Evolutionary conservation across 2,888 invertebrate species (phyloP), one percentile per base, ranked within the genome.

Genomic region (Phlogophora meticulosa): DNA sequence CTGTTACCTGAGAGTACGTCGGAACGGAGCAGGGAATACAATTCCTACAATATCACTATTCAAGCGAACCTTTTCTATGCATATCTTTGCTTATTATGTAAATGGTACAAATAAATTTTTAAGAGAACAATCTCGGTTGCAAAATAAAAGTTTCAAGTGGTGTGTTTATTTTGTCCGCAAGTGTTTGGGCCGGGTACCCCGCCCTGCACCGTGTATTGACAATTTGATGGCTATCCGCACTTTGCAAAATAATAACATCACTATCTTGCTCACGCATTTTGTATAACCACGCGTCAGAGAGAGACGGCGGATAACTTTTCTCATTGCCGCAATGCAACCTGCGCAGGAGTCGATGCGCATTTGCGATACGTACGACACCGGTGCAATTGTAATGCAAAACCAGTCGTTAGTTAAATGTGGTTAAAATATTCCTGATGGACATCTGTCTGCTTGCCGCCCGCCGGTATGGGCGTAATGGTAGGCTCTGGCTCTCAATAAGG

Each of bases 361-460:
- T 78, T 62, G 67, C 80, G 84, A 85, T 84, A 83, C 55, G 74
- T 69, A 58, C 73, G 67, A 80, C 76, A 72, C 81, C 87, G 86
- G 85, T 78, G 73, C 80, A 82, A 81, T 82, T 81, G 83, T 82
- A 80, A 81, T 82, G 79, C 81, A 81, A 80, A 87, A 80, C 84
- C 72, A 72, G 85, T 84, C 81, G 84, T 86, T 84, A 84, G 74
- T 78, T 87, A 83, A 87, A 87, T 79, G 83, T 79, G 75, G 78
- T 66, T 85, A 81, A 83, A 75, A 83, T 86, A 87, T 86, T 86
- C 82, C 64, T 83, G 87, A 87, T 85, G 83, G 87, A 87, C 87
- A 83, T 82, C 82, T 83, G 84, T 82, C 84, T 68, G 71, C 58
- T 63, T 43, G 53, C 76, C 71, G 45, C 70, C 68, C 52, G 71